These are phyloP conservation scores for Pyrocephalus nanus DNA, from an alignment of 2,797 vertebrate genomes.

Conservation along the genomic window DNA sequence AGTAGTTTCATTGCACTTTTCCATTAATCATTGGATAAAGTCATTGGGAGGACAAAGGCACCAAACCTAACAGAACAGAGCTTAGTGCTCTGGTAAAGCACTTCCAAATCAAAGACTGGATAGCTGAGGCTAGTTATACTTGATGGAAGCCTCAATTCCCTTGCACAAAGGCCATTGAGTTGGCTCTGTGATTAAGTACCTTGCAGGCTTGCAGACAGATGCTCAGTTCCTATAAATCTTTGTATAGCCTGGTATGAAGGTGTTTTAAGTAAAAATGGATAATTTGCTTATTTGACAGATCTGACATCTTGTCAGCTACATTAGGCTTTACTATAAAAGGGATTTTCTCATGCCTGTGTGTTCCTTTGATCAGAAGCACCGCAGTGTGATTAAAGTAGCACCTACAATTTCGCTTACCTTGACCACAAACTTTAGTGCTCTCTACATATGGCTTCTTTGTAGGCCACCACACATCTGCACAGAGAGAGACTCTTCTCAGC, in stretches of 20 bases:
- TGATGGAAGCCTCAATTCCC: not conserved
- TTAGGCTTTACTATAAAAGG: not conserved
- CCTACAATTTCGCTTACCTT: not conserved
- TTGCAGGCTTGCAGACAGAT: not conserved
- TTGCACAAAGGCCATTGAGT: not conserved
- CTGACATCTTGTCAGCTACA: not conserved
- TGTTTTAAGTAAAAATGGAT: not conserved
- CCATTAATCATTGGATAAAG: not conserved
- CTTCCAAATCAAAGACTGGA: not conserved
- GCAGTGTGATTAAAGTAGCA: not conserved
- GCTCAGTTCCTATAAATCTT: not conserved
- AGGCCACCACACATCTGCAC: not conserved
- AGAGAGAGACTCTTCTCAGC: not conserved
- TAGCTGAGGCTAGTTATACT: not conserved
- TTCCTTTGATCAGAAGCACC: not conserved
- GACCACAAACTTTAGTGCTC: not conserved
- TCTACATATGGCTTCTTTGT: not conserved
- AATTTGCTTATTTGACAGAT: not conserved
- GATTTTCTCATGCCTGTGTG: not conserved
- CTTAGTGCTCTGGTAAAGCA: not conserved
- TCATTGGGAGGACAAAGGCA: fast-evolving
- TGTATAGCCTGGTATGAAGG: not conserved
- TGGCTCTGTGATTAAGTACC: not conserved
- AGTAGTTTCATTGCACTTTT: not conserved
- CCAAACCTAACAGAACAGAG: not conserved